Evolutionary conservation across 2,113 vertebrate genomes (phyloP).

Genomic region (Pollimyrus isidori): DNA sequence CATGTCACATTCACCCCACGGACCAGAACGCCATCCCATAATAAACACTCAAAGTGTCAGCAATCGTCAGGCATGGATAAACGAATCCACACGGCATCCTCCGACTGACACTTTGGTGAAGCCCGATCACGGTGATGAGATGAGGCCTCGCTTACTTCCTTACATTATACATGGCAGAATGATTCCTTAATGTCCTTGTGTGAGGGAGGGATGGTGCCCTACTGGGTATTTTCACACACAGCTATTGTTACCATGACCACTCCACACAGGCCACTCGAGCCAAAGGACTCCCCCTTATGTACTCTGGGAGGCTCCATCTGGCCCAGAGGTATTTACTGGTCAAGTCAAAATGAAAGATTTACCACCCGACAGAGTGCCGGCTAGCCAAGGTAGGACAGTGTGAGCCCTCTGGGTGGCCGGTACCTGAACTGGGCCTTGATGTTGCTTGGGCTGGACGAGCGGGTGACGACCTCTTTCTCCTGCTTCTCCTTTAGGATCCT

Average conservation of each 20-base stretch:
- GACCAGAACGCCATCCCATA: neutral
- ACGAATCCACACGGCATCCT: neutral
- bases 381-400: neutral
- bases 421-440: slow-evolving; percentile 97
- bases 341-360: no score
- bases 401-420: neutral
- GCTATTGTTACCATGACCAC: neutral
- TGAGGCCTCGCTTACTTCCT: neutral
- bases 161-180: neutral
- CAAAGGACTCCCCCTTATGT: neutral
- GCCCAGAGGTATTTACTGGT: neutral
- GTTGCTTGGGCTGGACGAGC: slow-evolving; percentile 92
- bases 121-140: neutral
- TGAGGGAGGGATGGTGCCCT: neutral
- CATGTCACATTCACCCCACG: neutral
- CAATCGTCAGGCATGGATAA: neutral
- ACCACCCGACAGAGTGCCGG: neutral
- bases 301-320: neutral
- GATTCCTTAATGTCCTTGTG: neutral
- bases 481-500: slow-evolving; percentile 93
- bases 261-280: neutral
- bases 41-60: neutral
- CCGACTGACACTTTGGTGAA: neutral
- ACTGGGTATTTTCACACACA: neutral
- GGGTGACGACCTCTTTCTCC: slow-evolving; percentile 86